Conservation (phyloP, 1,140 invertebrate species). For the Laupala kohalensis region DNA sequence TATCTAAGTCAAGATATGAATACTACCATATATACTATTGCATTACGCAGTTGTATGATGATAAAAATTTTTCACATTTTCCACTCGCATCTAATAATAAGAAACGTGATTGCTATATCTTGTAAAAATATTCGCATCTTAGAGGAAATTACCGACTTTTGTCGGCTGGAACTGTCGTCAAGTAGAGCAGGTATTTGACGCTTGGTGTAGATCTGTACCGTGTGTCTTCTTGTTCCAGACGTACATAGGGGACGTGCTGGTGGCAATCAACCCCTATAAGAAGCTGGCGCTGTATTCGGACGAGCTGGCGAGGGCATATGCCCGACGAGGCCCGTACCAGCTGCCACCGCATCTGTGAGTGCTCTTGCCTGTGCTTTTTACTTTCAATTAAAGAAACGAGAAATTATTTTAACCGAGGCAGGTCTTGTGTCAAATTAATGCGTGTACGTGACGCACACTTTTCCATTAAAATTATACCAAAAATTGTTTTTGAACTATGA, state of each 20-base stretch:
- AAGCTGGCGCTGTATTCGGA: conserved; percentile 64
- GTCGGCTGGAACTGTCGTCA: too few species aligned
- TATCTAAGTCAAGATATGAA: too few species aligned
- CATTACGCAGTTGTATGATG: too few species aligned
- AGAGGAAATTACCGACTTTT: too few species aligned
- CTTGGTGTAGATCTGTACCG: neutral
- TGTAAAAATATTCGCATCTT: too few species aligned
- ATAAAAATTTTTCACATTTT: too few species aligned
- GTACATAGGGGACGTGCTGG: conserved; percentile 60
- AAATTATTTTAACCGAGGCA: neutral
- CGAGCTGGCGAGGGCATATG: conserved; percentile 60
- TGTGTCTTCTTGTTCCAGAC: conserved; percentile 40
- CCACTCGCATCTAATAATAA: too few species aligned
- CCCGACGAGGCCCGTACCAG: conserved; percentile 64
- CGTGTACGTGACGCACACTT: neutral
- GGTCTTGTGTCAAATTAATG: neutral
- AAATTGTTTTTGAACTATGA: too few species aligned
- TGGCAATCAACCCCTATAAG: conserved; percentile 69
- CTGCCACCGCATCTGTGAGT: conserved; percentile 82
- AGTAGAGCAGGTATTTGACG: too few species aligned
- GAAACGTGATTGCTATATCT: too few species aligned
- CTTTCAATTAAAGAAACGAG: neutral
- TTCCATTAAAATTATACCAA: too few species aligned
- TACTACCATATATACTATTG: too few species aligned
- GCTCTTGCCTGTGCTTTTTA: neutral